Evolutionary conservation across 2,113 vertebrate species (phyloP), one percentile per base, ranked within the genome.

Genomic region (Oreochromis niloticus): DNA sequence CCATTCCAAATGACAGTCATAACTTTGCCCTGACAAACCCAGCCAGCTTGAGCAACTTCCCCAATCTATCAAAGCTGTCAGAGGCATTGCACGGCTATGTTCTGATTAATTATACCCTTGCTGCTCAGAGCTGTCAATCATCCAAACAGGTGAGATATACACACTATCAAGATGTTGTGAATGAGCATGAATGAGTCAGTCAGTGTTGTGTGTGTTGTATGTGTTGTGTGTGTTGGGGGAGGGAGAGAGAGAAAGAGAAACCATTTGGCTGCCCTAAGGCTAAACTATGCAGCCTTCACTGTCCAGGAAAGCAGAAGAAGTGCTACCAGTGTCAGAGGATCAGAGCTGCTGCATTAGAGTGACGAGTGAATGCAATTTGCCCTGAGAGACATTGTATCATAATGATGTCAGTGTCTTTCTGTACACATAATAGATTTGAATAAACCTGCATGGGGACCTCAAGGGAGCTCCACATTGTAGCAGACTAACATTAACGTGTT

Each of bases 21-120:
- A 91, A 93, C 89, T 93, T 88, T 63, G 55, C 81, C 34, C 86
- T 93, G 91, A 95, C 94, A 95, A 94, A 94, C 82, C 84, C 85
- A 87, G 92, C 82, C 73, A 85, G 91, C 89, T 94, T 94, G 94
- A 95, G 93, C 88, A 93, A 96, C 93, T 87, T 96, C 94, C 93
- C 71, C 93, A 89, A 94, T 96, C 94, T 73, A 95, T 96, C 94
- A 95, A 55, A 59, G 84, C 92, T 96, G 95, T 95, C 96, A 96
- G 91, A 87, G 85, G 84, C 86, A 75, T 27, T 84, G 92, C 92
- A 90, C 52, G 4, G 88, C 91, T 88, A 90, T 90, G 92, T 93
- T 93, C 90, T 92, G 87, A 96, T 96, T 95, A 95, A 96, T 96
- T 95, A 94, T 91, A 93, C 80, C 92, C 71, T 81, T 83, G 85